Conservation (phyloP, 2,113 vertebrate genomes). For the Strix aluco region DNA sequence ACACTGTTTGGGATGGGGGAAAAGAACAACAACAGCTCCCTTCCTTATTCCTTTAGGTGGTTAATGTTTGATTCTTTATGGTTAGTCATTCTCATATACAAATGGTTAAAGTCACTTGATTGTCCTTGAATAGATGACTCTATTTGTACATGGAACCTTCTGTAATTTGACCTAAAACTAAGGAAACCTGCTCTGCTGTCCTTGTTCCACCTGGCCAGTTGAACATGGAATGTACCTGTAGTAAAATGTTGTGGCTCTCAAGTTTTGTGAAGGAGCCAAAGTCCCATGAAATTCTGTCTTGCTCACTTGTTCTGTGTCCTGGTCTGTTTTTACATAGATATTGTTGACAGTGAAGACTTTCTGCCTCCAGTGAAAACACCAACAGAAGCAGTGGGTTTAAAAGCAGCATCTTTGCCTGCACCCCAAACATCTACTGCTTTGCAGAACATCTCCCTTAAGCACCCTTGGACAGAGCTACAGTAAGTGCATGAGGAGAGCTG, state of each 20-base stretch:
- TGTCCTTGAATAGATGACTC: not conserved
- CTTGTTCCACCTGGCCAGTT: not conserved
- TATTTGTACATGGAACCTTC: not conserved
- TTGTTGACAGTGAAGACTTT: conserved; percentile 77
- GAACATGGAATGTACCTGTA: not conserved
- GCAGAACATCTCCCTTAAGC: conserved; percentile 91
- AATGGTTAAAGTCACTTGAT: not conserved
- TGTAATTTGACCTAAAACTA: not conserved
- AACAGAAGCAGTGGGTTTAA: conserved; percentile 83
- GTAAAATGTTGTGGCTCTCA: not conserved
- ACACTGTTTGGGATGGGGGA: not conserved
- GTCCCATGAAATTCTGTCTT: not conserved
- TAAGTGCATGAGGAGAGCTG: conserved; percentile 70
- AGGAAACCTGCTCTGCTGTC: not conserved
- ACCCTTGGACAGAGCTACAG: conserved; percentile 94
- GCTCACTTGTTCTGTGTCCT: not conserved
- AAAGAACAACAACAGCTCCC: not conserved
- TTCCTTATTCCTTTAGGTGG: not conserved
- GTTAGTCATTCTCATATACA: not conserved
- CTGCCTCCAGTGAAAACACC: conserved; percentile 84
- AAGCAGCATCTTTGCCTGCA: conserved; percentile 75
- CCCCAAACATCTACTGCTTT: conserved; percentile 73
- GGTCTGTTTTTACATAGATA: conserved; percentile 26
- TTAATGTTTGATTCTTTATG: not conserved
- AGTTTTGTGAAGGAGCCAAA: not conserved